Evolutionary conservation across 1,140 invertebrate species (phyloP), one percentile per base, ranked within the genome.

Genomic region (Bombus sibiricus): DNA sequence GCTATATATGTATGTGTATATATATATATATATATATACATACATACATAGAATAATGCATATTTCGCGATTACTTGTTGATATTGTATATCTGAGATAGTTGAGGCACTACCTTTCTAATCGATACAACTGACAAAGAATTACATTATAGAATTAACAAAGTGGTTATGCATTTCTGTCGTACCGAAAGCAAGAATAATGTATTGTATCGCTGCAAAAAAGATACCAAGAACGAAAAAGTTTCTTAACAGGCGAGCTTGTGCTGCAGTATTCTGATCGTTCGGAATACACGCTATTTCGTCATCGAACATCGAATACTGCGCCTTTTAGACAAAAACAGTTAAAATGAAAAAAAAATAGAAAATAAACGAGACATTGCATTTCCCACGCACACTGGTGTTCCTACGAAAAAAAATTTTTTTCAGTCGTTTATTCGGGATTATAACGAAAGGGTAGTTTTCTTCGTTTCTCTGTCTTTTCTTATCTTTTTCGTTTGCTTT

Each of bases 41-140:
- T 28, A 53, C 34, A 74, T 79, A 90, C 62, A 88, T 91, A 91
- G 82, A 90, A 64, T 88, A 90, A 86, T 77, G 87, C 85, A 90
- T 91, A 92, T 87, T 91, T 91, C 89, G 91, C 84, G 88, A 91
- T 91, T 90, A 92, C 82, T 88, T 89, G 90, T 91, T 89, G 81
- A 86, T 90, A 86, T 92, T 88, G 87, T 91, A 68, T 89, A 88
- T 90, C 89, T 84, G 53, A 89, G 86, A 87, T 92, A 92, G 89
- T 92, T 90, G 82, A 89, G 62, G 88, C 88, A 88, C 85, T 90
- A 89, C 83, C 84, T 77, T 90, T 89, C 83, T 87, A 87, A 86
- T 73, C 66, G 72, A 64, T 72, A 72, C 64, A 78, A 32, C 71
- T 43, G 41, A 59, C 12, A 71, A 64, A 69, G 57, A 39, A 66